A percentile compares a stretch with the other conserved stretches of the same genome.
phyloP scores from a whole-genome alignment of 2,797 vertebrate species.

The Myotis findleyi region DNA sequence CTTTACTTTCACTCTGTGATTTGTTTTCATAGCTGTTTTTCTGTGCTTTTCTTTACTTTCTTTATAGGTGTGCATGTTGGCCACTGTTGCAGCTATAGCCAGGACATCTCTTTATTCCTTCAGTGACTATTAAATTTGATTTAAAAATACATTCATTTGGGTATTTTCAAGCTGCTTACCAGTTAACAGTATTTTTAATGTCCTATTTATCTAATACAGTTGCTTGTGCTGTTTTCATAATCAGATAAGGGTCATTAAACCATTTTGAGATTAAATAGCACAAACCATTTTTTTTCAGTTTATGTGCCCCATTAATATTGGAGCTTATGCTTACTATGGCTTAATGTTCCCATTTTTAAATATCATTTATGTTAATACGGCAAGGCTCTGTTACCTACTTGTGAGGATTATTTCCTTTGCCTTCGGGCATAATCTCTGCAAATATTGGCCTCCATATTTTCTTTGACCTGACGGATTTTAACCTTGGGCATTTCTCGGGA shows the following conservation, averaged over 20 bases:
- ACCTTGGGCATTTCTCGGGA: constrained; percentile 80
- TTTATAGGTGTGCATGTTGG: constrained; percentile 1
- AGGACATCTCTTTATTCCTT: constrained; percentile 85
- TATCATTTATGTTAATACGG: constrained; percentile 86
- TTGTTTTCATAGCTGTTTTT: background rate
- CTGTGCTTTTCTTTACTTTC: background rate
- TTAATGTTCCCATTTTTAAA: constrained; percentile 86
- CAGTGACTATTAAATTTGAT: constrained; percentile 82
- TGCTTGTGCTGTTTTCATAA: constrained; percentile 87
- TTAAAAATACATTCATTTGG: constrained; percentile 86
- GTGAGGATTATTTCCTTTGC: constrained; percentile 85
- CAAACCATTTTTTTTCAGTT: constrained; percentile 86
- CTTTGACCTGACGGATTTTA: constrained; percentile 75
- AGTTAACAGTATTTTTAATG: constrained; percentile 88
- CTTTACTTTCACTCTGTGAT: background rate
- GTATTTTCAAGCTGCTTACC: constrained; percentile 88
- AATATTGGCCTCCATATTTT: constrained; percentile 85
- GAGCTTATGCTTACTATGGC: constrained; percentile 85
- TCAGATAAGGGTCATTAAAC: constrained; percentile 90
- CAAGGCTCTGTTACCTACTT: constrained; percentile 87
- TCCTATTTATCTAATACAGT: constrained; percentile 89
- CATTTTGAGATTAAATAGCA: constrained; percentile 91
- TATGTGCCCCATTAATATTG: constrained; percentile 87
- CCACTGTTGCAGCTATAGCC: constrained; percentile 75
- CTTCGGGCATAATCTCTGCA: constrained; percentile 82